Evolutionary conservation across 2,888 invertebrate species (phyloP), one percentile per base, ranked within the genome.

Genomic region (Anaspis maculata): DNA sequence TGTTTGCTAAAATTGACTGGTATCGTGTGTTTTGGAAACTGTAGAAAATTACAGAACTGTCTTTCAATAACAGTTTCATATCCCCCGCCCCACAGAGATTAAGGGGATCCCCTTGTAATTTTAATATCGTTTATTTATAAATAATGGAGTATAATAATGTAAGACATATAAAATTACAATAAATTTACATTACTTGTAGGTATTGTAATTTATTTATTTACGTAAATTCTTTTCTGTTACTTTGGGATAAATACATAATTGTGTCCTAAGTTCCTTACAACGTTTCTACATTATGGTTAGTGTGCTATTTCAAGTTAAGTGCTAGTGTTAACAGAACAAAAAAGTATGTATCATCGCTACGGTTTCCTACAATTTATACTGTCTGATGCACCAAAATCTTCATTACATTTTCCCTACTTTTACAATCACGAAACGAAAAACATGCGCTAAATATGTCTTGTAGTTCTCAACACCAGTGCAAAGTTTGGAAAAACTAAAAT

Each of bases 151-250:
- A 46, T 36, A n/a, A 43, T 35, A 35, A 32, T 40, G 48, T 42
- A 42, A 49, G 48, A 51, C 50, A 54, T 57, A 57, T 51, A 57
- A 57, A 56, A 56, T 56, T 54, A 56, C 54, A 54, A 52, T 52
- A 48, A 42, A 37, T 42, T 46, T 46, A 43, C 28, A 45, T 45
- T 42, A 41, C 37, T 34, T 39, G 39, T n/a, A n/a, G n/a, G n/a
- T 48, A 46, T 45, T 48, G 42, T 45, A 45, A 47, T 43, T 46
- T 35, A 37, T 39, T 44, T 41, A 36, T 40, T 38, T 41, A 30
- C 30, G 27, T 29, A 3, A 15, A 15, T 31, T 16, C 28, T 24
- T 33, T 32, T 31, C 21, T 11, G 14, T 21, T 32, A 39, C 33
- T 41, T 28, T n/a, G n/a, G n/a, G n/a, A n/a, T n/a, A 27, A 38